Conservation (phyloP, 2,888 invertebrate species). For the Scaptomyza flava region DNA sequence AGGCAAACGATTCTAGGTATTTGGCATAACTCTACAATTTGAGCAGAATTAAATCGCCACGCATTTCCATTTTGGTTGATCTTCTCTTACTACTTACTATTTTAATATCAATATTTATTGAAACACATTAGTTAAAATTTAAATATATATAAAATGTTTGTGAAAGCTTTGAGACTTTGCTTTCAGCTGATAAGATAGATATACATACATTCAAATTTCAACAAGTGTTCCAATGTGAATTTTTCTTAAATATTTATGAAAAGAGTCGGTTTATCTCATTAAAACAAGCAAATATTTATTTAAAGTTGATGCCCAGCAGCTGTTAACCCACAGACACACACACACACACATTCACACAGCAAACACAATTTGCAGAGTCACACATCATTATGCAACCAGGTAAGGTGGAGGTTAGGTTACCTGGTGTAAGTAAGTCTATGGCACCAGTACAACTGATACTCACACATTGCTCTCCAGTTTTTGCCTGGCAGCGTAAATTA, state of each 20-base stretch:
- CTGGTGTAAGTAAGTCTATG: constrained; percentile 16
- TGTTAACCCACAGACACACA: background rate
- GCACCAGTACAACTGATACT: constrained; percentile 28
- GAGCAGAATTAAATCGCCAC: constrained; percentile 55
- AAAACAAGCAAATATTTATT: constrained; percentile 3
- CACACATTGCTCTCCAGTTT: constrained; percentile 15
- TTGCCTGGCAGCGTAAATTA: constrained; percentile 71
- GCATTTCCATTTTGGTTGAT: constrained; percentile 9
- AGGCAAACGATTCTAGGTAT: constrained; percentile 90
- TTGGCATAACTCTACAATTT: constrained; percentile 87
- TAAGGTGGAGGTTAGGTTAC: background rate
- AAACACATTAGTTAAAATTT: no score
- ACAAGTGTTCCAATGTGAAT: no score
- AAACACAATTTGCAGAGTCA: constrained; percentile 14
- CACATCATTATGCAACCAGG: constrained; percentile 35
- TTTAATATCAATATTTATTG: no score
- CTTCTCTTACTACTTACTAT: background rate
- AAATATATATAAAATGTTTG: no score
- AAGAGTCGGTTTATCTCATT: background rate
- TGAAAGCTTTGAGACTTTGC: no score
- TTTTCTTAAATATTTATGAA: background rate
- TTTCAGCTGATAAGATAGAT: no score
- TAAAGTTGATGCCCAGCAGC: constrained; percentile 5
- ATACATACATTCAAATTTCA: no score
- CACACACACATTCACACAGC: background rate